Evolutionary conservation across 2,113 vertebrate genomes (phyloP).

Genomic region (Ploceus nigricollis): DNA sequence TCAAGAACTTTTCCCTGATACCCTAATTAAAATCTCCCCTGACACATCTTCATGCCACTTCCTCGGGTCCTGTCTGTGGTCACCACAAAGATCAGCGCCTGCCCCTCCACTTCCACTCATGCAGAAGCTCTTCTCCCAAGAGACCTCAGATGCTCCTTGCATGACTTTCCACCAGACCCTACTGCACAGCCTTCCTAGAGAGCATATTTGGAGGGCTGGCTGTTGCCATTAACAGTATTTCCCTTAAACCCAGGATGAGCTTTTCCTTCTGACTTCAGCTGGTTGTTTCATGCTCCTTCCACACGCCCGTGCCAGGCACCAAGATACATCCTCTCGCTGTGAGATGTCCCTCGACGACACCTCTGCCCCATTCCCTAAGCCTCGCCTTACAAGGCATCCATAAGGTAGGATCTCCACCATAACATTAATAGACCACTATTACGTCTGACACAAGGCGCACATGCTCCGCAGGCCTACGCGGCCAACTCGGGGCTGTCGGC

Average conservation of each 20-base stretch:
- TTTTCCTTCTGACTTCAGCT: background rate
- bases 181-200: background rate
- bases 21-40: background rate
- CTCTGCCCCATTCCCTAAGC: rapidly evolving
- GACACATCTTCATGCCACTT: background rate
- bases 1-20: background rate
- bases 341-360: rapidly evolving
- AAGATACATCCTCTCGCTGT: rapidly evolving
- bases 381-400: rapidly evolving
- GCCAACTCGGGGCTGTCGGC: rapidly evolving
- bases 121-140: background rate
- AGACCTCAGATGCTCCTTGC: background rate
- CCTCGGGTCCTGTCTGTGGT: rapidly evolving
- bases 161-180: too few species aligned
- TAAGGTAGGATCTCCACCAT: rapidly evolving
- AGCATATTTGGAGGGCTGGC: background rate
- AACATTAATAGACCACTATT: rapidly evolving
- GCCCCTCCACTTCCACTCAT: background rate
- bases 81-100: background rate
- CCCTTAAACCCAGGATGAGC: rapidly evolving
- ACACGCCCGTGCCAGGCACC: rapidly evolving
- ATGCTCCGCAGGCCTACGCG: rapidly evolving
- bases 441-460: rapidly evolving
- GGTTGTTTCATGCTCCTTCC: rapidly evolving
- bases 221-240: rapidly evolving